A percentile compares a stretch with the other conserved stretches of the same genome.
Evolutionary conservation across 1,140 invertebrate species (phyloP).

Genomic region (Drosophila subpulchrella): DNA sequence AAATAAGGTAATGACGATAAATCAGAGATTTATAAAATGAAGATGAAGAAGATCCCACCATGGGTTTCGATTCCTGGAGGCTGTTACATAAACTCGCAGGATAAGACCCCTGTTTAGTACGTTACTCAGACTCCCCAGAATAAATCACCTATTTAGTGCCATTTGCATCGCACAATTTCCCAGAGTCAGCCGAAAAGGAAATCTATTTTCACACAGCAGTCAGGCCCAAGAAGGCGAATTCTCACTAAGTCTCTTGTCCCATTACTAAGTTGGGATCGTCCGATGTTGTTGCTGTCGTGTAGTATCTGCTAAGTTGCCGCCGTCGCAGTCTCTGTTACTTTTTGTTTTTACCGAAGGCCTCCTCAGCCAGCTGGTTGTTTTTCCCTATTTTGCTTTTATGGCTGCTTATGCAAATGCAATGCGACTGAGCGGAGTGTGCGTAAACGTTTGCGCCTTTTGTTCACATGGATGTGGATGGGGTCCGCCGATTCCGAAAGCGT

Average conservation of each 20-base stretch:
- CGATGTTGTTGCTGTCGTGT: slow-evolving; percentile 50
- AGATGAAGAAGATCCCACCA: neutral
- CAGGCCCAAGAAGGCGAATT: slow-evolving; percentile 18
- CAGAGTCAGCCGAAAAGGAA: slow-evolving; percentile 29
- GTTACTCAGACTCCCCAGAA: slow-evolving; percentile 1
- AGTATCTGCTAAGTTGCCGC: slow-evolving; percentile 56
- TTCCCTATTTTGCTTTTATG: slow-evolving; percentile 53
- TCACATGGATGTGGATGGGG: slow-evolving; percentile 33
- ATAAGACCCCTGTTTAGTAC: neutral
- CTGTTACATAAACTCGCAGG: neutral
- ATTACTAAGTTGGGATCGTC: slow-evolving; percentile 45
- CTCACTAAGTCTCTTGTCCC: slow-evolving; percentile 42
- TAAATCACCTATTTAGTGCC: slow-evolving; percentile 27
- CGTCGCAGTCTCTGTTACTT: slow-evolving; percentile 19
- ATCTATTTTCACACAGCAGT: slow-evolving; percentile 39
- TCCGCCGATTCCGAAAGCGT: slow-evolving; percentile 9
- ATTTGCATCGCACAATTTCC: slow-evolving; percentile 21
- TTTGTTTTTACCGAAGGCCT: neutral
- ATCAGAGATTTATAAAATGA: neutral
- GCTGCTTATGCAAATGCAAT: slow-evolving; percentile 79
- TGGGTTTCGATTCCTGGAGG: neutral
- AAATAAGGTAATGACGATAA: too few relatives aligned
- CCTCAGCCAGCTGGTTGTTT: slow-evolving; percentile 20
- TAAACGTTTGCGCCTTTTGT: slow-evolving; percentile 65
- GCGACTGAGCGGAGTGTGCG: slow-evolving; percentile 68